Evolutionary conservation across 2,888 invertebrate species (phyloP), one percentile per base, ranked within the genome.

Genomic region (Melieria picta): DNA sequence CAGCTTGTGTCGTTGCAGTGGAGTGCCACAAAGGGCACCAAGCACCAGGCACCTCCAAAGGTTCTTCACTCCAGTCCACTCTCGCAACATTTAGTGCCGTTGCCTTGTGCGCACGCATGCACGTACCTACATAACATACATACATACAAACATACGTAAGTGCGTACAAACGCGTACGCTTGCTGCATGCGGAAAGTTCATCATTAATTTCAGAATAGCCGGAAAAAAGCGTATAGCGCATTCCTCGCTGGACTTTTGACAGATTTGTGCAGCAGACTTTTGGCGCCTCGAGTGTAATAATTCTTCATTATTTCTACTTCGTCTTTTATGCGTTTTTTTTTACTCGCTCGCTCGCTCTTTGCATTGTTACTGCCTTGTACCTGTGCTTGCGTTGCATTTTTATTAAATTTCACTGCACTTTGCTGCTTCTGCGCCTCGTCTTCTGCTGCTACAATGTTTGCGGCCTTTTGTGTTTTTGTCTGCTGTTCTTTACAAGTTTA

Each of bases 231-330:
- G 56, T 9, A 65, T 1, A 58, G 30, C 4, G n/a, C 10, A 11
- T 55, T 5, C 52, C 13, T 73, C 73, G 74, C 73, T 77, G 75
- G 72, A 76, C 74, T 79, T 80, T 80, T 78, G 79, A 80, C 80
- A 80, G 80, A 79, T 80, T 79, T 80, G 77, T 76, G 77, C 77
- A 78, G 77, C 78, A 79, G 79, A 79, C 80, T 77, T 80, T 80
- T 80, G 80, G 79, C 79, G 80, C 80, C 79, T 79, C 72, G 71
- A 76, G 74, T 78, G 79, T 72, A 75, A 79, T 79, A 77, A 79
- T 76, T 80, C 77, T 77, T 77, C 69, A 76, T 74, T 73, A 72
- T 74, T 73, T 76, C 66, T 72, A 73, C 69, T 72, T 74, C 69
- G 71, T 74, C 72, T 66, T 69, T 69, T 55, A 65, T 62, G 52